A percentile compares a stretch with the other conserved stretches of the same genome.
These are phyloP conservation scores for Drosophila kurseongensis DNA, from an alignment of 1,140 invertebrate genomes.

Conservation along the genomic window DNA sequence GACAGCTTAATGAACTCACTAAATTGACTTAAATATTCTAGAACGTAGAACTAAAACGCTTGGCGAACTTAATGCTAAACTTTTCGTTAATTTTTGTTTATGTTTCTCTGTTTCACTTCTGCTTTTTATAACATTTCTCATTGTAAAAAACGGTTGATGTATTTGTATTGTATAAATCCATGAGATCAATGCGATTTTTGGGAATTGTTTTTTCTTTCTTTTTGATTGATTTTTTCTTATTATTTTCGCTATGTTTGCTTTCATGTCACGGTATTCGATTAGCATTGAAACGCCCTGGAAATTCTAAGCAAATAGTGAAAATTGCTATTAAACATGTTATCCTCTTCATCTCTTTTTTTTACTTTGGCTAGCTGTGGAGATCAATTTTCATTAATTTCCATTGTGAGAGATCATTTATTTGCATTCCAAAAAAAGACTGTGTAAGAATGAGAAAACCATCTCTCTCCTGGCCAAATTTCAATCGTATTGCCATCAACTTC, in stretches of 20 bases:
- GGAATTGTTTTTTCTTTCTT: constrained; percentile 77
- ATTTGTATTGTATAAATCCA: constrained; percentile 78
- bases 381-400: constrained; percentile 72
- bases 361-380: constrained; percentile 78
- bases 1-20: constrained; percentile 37
- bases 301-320: constrained; percentile 49
- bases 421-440: constrained; percentile 62
- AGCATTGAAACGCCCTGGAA: constrained; percentile 73
- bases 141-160: constrained; percentile 63
- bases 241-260: constrained; percentile 55
- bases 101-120: constrained; percentile 33
- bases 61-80: constrained; percentile 71
- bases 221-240: constrained; percentile 49
- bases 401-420: constrained; percentile 74
- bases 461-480: constrained; percentile 37
- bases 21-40: constrained; percentile 39
- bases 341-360: constrained; percentile 8
- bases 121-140: constrained; percentile 56
- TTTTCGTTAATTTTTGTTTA: constrained; percentile 50
- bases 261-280: constrained; percentile 65
- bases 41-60: constrained; percentile 77
- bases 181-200: constrained; percentile 85
- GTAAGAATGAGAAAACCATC: constrained; percentile 24
- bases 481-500: constrained; percentile 44
- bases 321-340: constrained; percentile 15